phyloP scores from a whole-genome alignment of 2,113 vertebrate species.

The Casuarius casuarius region DNA sequence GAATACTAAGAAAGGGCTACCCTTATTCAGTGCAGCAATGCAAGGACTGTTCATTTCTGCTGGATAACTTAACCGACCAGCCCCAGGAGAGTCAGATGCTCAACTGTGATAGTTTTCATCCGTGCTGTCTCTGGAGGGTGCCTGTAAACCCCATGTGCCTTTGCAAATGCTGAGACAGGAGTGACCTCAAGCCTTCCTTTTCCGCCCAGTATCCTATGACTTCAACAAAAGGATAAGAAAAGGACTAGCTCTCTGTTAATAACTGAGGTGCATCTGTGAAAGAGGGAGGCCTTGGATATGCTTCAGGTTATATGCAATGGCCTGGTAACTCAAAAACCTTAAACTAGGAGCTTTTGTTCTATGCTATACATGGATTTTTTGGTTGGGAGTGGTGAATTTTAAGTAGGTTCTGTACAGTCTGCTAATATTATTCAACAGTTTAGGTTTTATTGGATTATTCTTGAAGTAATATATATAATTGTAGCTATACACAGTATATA shows the following conservation, averaged over 20 bases:
- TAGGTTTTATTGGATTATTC: background rate
- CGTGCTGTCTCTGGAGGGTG: background rate
- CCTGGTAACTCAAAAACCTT: background rate
- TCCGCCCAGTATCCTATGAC: accelerated
- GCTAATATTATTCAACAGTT: background rate
- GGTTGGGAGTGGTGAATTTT: background rate
- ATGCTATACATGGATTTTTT: background rate
- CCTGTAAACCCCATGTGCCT: constrained; percentile 24
- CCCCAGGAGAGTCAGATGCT: background rate
- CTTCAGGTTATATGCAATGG: background rate
- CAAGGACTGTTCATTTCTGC: background rate
- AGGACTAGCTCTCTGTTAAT: background rate
- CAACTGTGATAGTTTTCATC: background rate
- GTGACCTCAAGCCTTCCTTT: background rate
- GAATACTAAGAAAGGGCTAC: background rate
- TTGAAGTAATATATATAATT: background rate
- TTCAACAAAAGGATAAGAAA: background rate
- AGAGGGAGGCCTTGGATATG: background rate
- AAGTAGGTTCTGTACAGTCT: background rate
- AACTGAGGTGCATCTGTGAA: background rate
- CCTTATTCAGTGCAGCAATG: background rate
- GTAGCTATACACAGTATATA: background rate
- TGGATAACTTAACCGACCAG: background rate
- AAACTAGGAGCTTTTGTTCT: background rate
- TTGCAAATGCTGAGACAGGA: background rate